Evolutionary conservation across 2,797 vertebrate genomes (phyloP), one percentile per base, ranked within the genome.

Genomic region (Dallia pectoralis): DNA sequence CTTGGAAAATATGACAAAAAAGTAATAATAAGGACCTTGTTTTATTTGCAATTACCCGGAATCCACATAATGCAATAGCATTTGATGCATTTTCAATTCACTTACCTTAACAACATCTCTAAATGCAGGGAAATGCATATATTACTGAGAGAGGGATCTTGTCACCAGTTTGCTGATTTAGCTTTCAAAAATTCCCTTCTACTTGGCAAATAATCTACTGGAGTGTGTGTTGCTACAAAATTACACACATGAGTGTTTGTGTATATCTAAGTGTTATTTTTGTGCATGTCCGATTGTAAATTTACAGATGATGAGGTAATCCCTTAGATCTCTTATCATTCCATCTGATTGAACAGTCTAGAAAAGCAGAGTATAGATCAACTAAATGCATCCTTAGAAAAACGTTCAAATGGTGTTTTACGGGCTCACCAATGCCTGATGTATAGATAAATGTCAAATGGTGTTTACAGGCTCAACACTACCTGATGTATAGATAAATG

Each of bases 221-320:
- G 4, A 69, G 29, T 73, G 44, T 56, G 61, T 67, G 59, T 22
- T n/a, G n/a, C n/a, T n/a, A n/a, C n/a, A n/a, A n/a, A n/a, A n/a
- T n/a, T n/a, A n/a, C n/a, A n/a, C n/a, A n/a, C n/a, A n/a, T n/a
- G n/a, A n/a, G 64, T 70, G 16, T 25, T 56, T 67, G 51, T 12
- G 18, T 56, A 7, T 22, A 22, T 53, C 19, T 9, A n/a, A 9
- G 16, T 22, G 51, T 74, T 4, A 49, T 27, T 22, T 68, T 4
- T 25, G 51, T 65, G 19, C 29, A 66, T 33, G 19, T 32, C 61
- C 16, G 61, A 22, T 32, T 30, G 27, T 59, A 27, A 51, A 27
- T 22, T 65, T 64, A 73, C 15, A 74, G 47, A 71, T 74, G 29
- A 70, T 51, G 40, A 44, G 40, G 9, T 69, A 5, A 78, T 62